A percentile compares a stretch with the other conserved stretches of the same genome.
phyloP scores from a whole-genome alignment of 2,797 vertebrate genomes.

The Chrysocyon brachyurus region DNA sequence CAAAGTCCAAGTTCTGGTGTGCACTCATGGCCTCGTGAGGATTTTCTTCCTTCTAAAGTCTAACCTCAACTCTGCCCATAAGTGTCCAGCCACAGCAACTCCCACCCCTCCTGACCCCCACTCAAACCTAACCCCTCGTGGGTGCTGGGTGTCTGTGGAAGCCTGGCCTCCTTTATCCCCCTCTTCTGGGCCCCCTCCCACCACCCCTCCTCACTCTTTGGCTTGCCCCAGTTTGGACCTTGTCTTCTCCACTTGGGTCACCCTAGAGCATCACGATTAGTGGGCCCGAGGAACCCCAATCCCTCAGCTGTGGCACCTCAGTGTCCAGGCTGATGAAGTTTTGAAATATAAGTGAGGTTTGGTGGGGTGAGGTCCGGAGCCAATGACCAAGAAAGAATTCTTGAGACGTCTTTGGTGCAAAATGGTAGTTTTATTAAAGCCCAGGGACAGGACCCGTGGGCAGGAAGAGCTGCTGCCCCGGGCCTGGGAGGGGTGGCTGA shows the following conservation, averaged over 20 bases:
- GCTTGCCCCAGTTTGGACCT: neutral
- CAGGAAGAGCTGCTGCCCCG: no score
- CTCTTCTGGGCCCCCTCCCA: neutral
- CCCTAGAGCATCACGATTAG: neutral
- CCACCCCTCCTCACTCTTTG: neutral
- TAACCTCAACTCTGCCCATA: conserved; percentile 12
- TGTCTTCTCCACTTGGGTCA: neutral
- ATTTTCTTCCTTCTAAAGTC: neutral
- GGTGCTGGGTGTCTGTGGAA: neutral
- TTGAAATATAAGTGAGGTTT: no score
- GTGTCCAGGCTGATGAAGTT: neutral
- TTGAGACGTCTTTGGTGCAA: no score
- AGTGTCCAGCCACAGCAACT: neutral
- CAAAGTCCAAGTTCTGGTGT: conserved; percentile 78
- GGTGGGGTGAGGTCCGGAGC: no score
- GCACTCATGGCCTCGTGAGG: neutral
- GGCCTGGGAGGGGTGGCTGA: no score
- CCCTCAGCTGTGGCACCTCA: neutral
- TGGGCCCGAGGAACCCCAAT: neutral
- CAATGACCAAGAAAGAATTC: no score
- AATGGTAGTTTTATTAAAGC: no score
- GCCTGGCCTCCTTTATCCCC: neutral
- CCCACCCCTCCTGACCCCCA: neutral
- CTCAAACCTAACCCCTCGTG: neutral
- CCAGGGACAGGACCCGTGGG: no score